phyloP scores from a whole-genome alignment of 2,113 vertebrate genomes.

The Tympanuchus pallidicinctus region DNA sequence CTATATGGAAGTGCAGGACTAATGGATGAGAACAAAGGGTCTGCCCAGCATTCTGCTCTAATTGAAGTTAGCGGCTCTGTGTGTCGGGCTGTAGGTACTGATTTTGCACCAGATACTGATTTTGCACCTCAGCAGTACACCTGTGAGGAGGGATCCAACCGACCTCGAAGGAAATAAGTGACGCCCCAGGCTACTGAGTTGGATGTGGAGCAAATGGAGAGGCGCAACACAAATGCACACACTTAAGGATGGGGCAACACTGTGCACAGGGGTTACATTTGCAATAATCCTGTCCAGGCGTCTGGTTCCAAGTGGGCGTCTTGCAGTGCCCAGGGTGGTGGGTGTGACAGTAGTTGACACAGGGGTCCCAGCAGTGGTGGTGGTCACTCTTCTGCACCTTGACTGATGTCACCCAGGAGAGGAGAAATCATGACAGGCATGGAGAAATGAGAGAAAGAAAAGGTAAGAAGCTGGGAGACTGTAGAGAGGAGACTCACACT shows the following conservation, averaged over 20 bases:
- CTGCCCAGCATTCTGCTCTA: neutral
- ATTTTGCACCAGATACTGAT: neutral
- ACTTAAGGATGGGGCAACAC: neutral
- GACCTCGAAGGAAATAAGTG: neutral
- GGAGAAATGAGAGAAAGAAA: constrained; percentile 7
- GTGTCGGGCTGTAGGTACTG: neutral
- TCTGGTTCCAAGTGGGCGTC: constrained; percentile 87
- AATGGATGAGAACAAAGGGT: neutral
- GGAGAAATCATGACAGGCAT: neutral
- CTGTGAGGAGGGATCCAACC: neutral
- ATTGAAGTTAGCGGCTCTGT: neutral
- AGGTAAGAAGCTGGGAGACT: neutral
- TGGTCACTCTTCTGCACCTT: constrained; percentile 94
- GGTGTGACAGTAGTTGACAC: constrained; percentile 88
- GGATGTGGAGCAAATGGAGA: neutral
- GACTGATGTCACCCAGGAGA: constrained; percentile 77
- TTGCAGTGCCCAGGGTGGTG: constrained; percentile 88
- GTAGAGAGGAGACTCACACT: neutral
- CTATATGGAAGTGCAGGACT: neutral
- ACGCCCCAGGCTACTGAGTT: neutral
- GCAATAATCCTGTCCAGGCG: constrained; percentile 88
- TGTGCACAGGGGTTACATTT: constrained; percentile 82
- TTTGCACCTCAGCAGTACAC: neutral
- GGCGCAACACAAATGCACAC: neutral
- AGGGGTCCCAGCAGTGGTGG: constrained; percentile 91